Conservation (phyloP, 2,888 invertebrate species). For the Leptura quadrifasciata region DNA sequence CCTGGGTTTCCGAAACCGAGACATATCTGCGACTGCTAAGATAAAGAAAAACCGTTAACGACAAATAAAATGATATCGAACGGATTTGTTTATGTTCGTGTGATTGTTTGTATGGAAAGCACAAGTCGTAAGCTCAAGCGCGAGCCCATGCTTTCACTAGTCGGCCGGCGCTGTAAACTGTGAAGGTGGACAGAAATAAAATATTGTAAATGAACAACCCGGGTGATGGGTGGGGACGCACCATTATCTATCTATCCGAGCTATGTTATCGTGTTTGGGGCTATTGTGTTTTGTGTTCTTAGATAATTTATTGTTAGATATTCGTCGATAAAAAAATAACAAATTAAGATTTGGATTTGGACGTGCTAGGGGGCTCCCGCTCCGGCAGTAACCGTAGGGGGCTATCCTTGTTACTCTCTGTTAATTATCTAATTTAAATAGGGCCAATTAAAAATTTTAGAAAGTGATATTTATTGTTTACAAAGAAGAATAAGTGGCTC, state of each 20-base stretch:
- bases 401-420: neutral
- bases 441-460: neutral
- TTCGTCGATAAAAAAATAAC: neutral
- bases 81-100: constrained; percentile 21
- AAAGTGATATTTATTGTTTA: neutral
- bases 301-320: constrained; percentile 5
- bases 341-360: constrained; percentile 6
- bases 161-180: constrained; percentile 30
- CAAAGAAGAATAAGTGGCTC: neutral
- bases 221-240: constrained; percentile 56
- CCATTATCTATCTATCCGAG: constrained; percentile 29
- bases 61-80: neutral
- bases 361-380: neutral
- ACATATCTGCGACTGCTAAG: neutral
- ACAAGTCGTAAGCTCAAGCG: constrained; percentile 33
- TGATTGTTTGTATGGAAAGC: constrained; percentile 38
- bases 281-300: constrained; percentile 16
- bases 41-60: constrained; percentile 14
- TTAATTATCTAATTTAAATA: neutral
- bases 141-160: constrained; percentile 29
- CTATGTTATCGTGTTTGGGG: constrained; percentile 21
- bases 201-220: constrained; percentile 48
- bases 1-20: neutral
- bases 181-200: constrained; percentile 56
- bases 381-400: neutral